Evolutionary conservation across 1,140 invertebrate genomes (phyloP), one percentile per base, ranked within the genome.

Genomic region (Chlorops oryzae): DNA sequence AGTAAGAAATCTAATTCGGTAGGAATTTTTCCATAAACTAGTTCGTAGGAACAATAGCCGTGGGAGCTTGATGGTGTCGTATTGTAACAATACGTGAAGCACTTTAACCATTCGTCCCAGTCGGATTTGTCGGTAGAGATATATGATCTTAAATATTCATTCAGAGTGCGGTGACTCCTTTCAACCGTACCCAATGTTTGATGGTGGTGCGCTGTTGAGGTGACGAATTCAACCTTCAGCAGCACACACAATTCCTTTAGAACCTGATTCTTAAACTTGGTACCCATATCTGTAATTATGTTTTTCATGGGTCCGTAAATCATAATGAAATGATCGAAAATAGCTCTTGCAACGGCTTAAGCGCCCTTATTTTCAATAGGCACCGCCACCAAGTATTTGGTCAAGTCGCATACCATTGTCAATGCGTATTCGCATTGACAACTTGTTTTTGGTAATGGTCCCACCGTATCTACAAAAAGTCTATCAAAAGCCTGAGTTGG

Each of bases 201-300:
- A n/a, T 32, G 28, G n/a, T 32, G 28, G 28, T 32, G n/a, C 7
- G 28, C 7, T 32, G 28, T 32, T 32, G 28, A 32, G 7, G 28
- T 32, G 7, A 9, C n/a, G n/a, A 9, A 9, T 7, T 32, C 28
- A 9, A 32, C n/a, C n/a, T 32, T 32, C n/a, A 40, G 41, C 49
- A 51, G 6, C n/a, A 10, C 18, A 21, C 41, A 20, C 20, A 51
- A 10, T 47, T 49, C 23, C 7, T 32, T 32, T 9, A 51, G 24
- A 25, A 28, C 24, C 49, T 52, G 23, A 50, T 52, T 52, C 49
- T 50, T 37, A 50, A n/a, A 52, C 39, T 52, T 45, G n/a, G 35
- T 34, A 10, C 45, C 50, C 3, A 50, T 37, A 25, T 52, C 45
- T 5, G 50, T 50, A 35, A 12, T 48, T n/a, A 52, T 27, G 21